phyloP scores from a whole-genome alignment of 2,888 invertebrate genomes.

The Microctonus hyperodae region DNA sequence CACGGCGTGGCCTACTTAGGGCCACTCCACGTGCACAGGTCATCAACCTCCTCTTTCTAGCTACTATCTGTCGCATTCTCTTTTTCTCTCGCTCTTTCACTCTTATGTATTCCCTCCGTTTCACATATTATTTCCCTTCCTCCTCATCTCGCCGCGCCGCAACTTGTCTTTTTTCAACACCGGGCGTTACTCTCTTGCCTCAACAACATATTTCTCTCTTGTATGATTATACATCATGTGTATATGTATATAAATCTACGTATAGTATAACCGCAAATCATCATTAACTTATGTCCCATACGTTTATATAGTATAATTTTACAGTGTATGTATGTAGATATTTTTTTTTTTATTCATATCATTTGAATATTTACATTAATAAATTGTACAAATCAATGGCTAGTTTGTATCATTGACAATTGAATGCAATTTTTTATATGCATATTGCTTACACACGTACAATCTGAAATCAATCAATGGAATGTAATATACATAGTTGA shows the following conservation, averaged over 20 bases:
- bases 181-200: neutral
- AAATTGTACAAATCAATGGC: neutral
- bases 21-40: conserved; percentile 59
- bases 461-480: neutral
- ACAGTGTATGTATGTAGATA: neutral
- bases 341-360: neutral
- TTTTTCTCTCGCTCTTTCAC: neutral
- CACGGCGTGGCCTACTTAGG: conserved; percentile 59
- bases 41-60: conserved; percentile 50
- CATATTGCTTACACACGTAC: neutral
- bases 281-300: neutral
- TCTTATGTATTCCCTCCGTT: neutral
- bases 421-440: neutral
- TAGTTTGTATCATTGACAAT: neutral
- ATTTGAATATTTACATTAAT: neutral
- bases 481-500: neutral
- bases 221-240: neutral
- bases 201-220: neutral
- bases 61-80: conserved; percentile 13
- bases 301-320: neutral
- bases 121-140: neutral
- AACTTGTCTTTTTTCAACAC: neutral
- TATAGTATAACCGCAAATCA: neutral
- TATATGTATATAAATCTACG: neutral
- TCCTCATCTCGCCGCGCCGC: neutral